These are phyloP conservation scores for Dendrolimus pini DNA, from an alignment of 2,888 invertebrate genomes.

Conservation along the genomic window DNA sequence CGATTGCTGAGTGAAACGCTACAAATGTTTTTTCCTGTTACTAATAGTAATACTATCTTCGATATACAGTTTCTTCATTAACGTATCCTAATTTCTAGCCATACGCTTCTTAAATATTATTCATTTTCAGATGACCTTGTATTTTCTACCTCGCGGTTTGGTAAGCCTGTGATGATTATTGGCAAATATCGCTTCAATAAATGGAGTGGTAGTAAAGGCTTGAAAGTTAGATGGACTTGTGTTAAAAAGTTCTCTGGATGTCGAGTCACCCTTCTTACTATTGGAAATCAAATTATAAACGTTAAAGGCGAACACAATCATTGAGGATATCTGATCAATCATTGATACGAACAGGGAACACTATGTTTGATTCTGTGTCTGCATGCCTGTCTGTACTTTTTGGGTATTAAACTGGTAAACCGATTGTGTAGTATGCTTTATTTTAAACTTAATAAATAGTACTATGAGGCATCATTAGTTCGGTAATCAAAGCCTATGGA, in stretches of 20 bases:
- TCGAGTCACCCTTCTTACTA: conserved; percentile 28
- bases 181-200: conserved; percentile 31
- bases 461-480: too few relatives aligned
- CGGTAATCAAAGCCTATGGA: too few relatives aligned
- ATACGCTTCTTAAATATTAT: too few relatives aligned
- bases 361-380: too few relatives aligned
- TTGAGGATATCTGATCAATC: background rate
- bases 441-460: too few relatives aligned
- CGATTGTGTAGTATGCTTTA: too few relatives aligned
- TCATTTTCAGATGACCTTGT: conserved; percentile 7
- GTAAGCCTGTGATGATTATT: conserved; percentile 20
- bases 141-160: conserved; percentile 19
- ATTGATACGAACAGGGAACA: too few relatives aligned
- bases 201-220: conserved; percentile 21
- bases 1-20: too few relatives aligned
- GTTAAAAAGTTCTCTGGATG: conserved; percentile 25
- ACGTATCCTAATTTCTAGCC: too few relatives aligned
- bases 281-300: conserved; percentile 21
- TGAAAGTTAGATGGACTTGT: conserved; percentile 32
- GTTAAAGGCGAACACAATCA: conserved; percentile 23
- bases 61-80: background rate
- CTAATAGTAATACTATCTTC: background rate
- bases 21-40: too few relatives aligned
- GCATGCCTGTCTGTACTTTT: too few relatives aligned
- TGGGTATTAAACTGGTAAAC: too few relatives aligned